Evolutionary conservation across 2,113 vertebrate genomes (phyloP), one percentile per base, ranked within the genome.

Genomic region (Marmota monax): DNA sequence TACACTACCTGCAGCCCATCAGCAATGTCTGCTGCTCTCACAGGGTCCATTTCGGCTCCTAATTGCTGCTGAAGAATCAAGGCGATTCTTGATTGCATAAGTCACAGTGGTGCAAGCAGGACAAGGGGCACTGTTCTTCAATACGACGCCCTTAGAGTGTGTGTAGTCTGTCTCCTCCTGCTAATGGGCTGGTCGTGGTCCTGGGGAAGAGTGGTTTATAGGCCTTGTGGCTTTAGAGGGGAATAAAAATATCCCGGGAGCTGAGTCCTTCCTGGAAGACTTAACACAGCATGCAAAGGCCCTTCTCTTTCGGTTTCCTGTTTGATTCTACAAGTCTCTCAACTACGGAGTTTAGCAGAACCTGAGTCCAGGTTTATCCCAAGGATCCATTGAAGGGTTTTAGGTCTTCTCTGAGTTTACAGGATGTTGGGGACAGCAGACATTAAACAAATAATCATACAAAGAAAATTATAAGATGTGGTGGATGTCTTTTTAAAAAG

Each of bases 191-290:
- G 37, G 56, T 27, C 20, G 14, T 9, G 1, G 5, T 42, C 32
- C 13, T 48, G 2, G 70, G 39, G 32, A 95, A 85, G 23, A 61
- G 92, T 58, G 37, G 53, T 74, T 83, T 74, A 74, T 11, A 74
- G 74, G 80, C 82, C 42, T 70, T 29, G 89, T 84, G 79, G 63
- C 65, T 95, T 94, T 48, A 51, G 45, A 92, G 70, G 53, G 42
- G 72, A 89, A 56, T 45, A 85, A 78, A 92, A 92, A 90, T 94
- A 82, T 65, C 70, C 67, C 69, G 12, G 16, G 37, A 83, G 42
- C 63, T 11, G 58, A 85, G 84, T 34, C 84, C 88, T 96, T 90
- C 91, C 88, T 84, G 58, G 93, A 96, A 97, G 88, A 94, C 51
- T 76, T 18, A 22, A 95, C 58, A 73, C 13, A 27, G 86, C 32